Percentiles rank a stretch among this genome's conserved stretches.
Evolutionary conservation across 2,888 invertebrate genomes (phyloP).

Genomic region (Autographa gamma): DNA sequence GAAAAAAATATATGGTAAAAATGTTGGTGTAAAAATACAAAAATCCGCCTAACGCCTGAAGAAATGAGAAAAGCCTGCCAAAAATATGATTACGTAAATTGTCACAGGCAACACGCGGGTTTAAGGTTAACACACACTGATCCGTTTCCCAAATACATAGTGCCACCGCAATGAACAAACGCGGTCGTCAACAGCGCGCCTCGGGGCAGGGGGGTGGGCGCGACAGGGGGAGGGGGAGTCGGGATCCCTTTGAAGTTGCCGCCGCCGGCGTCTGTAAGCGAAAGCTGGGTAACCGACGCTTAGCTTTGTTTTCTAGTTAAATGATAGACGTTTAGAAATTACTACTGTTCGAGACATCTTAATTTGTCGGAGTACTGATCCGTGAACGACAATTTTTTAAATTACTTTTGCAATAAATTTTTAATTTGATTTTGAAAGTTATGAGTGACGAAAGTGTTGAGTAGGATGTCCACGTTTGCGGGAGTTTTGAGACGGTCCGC

Average conservation of each 20-base stretch:
- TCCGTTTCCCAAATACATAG: constrained; percentile 78
- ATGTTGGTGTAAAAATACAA: constrained; percentile 20
- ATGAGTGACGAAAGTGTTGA: constrained; percentile 66
- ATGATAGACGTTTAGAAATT: constrained; percentile 80
- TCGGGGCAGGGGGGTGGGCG: constrained; percentile 61
- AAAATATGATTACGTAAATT: constrained; percentile 61
- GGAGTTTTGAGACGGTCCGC: constrained; percentile 62
- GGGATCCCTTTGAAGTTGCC: constrained; percentile 84
- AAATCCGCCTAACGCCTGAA: constrained; percentile 21
- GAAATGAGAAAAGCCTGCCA: constrained; percentile 46
- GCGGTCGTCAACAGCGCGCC: constrained; percentile 73
- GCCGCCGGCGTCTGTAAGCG: constrained; percentile 84
- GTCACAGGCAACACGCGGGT: constrained; percentile 67
- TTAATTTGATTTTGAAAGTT: constrained; percentile 59
- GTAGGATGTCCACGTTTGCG: constrained; percentile 63
- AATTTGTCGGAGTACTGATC: constrained; percentile 55
- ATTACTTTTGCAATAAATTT: constrained; percentile 28
- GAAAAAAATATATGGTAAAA: background rate
- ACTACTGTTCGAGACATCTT: constrained; percentile 74
- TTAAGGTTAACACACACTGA: constrained; percentile 75
- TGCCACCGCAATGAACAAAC: constrained; percentile 78
- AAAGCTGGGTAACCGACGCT: constrained; percentile 85
- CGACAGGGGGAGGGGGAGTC: constrained; percentile 68
- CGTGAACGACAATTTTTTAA: constrained; percentile 51
- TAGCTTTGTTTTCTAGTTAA: constrained; percentile 87